Evolutionary conservation across 2,888 invertebrate genomes (phyloP), one percentile per base, ranked within the genome.

Genomic region (Sarcophaga variegata): DNA sequence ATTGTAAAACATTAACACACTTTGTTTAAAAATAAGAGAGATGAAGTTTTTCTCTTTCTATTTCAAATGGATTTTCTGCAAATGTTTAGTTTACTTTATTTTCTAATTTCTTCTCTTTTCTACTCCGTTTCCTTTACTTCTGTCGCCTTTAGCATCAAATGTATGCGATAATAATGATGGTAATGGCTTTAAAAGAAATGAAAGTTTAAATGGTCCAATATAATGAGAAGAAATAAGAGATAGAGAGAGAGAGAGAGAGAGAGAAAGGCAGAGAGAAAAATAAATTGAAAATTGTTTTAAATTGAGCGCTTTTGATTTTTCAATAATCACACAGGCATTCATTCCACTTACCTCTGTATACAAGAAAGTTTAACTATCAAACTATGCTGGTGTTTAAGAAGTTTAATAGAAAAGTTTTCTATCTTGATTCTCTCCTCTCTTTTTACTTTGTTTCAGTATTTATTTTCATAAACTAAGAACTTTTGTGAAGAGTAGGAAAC

Each of bases 1-100:
- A 81, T 71, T 71, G 47, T 59, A 59, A 71, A 82, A 69, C 59
- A 82, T 77, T 64, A 63, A 75, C 69, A 63, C 45, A 81, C 37
- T 75, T 75, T 62, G 60, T 63, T 77, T 64, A 25, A 72, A 77
- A 86, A 80, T 86, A 37, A 37, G 10, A 37, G 0, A 37, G 37
- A 37, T 0, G 10, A 76, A 59, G 62, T 80, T 72, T 54, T 47
- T 69, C 66, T 78, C 60, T 75, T 74, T 71, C 22, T 45, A 63
- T 72, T 69, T 76, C 17, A 74, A 84, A 81, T 72, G 74, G 64
- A 74, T 69, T 62, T 66, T 81, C 47, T 64, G 27, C 54, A 25
- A 25, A 20, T 71, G 54, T 59, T 66, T 71, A 14, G 63, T 59
- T 79, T 64, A 14, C 37, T 37, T 37, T 37, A 37, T 37, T 37